Conservation (phyloP, 2,888 invertebrate genomes). For the Epirrita christyi region DNA sequence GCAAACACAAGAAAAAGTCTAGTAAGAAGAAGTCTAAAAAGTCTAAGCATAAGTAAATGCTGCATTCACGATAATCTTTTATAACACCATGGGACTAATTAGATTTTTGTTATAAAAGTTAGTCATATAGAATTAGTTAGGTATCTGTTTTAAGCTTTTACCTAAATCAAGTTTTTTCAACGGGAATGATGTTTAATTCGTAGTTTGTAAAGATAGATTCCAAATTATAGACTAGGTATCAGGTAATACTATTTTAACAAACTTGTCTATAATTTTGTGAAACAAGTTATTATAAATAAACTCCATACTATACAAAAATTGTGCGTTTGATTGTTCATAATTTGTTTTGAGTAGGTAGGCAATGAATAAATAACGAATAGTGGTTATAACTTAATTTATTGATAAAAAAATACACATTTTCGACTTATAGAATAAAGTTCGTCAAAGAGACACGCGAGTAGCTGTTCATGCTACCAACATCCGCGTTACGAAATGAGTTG, state of each 20-base stretch:
- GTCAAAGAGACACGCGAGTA: not conserved
- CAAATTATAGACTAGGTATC: constrained; percentile 39
- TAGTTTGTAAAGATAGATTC: constrained; percentile 38
- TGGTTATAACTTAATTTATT: constrained; percentile 10
- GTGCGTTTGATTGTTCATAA: constrained; percentile 13
- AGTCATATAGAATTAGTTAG: constrained; percentile 30
- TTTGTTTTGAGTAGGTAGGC: not conserved
- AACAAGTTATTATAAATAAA: constrained; percentile 38
- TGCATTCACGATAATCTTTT: constrained; percentile 19
- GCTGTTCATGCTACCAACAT: too few species aligned
- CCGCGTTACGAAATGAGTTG: too few species aligned
- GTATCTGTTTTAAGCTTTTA: constrained; percentile 43
- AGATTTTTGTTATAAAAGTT: constrained; percentile 25
- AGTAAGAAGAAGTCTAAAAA: constrained; percentile 89
- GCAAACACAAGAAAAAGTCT: constrained; percentile 88
- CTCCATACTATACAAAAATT: constrained; percentile 13
- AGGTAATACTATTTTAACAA: constrained; percentile 21
- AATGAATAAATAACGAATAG: not conserved
- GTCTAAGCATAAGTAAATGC: constrained; percentile 78
- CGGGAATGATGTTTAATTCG: constrained; percentile 26
- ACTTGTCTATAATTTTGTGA: constrained; percentile 30
- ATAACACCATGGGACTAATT: constrained; percentile 20
- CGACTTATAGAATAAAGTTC: not conserved
- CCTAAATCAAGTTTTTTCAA: constrained; percentile 30
- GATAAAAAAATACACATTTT: constrained; percentile 1